Evolutionary conservation across 2,113 vertebrate species (phyloP).

Genomic region (Oenanthe oenanthe): DNA sequence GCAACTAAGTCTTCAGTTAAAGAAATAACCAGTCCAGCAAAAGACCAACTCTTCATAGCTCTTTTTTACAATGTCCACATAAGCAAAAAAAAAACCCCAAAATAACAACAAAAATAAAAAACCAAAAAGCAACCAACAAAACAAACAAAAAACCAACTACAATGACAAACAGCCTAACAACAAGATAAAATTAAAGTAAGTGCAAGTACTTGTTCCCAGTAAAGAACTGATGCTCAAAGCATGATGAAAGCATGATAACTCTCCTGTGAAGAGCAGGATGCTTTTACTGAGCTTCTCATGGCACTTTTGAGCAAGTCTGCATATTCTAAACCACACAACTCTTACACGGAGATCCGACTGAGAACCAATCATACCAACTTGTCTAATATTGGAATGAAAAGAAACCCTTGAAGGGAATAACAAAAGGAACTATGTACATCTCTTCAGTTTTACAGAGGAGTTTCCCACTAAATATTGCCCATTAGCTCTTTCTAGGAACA

Average conservation of each 20-base stretch:
- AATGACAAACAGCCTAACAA: accelerated
- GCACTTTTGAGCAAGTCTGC: background rate
- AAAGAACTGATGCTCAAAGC: background rate
- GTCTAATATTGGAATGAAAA: background rate
- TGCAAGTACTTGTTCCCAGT: background rate
- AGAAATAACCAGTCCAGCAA: background rate
- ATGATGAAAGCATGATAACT: background rate
- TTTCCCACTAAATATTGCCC: background rate
- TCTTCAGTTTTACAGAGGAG: background rate
- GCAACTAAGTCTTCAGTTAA: background rate
- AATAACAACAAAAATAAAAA: too few species aligned
- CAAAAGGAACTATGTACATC: background rate
- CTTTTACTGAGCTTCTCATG: background rate
- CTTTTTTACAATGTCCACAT: background rate
- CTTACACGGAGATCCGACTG: background rate
- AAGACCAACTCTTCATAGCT: background rate
- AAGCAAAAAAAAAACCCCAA: background rate
- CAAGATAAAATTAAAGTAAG: background rate
- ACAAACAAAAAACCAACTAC: too few species aligned
- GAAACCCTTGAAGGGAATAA: background rate
- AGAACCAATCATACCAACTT: background rate
- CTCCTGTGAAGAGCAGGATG: background rate
- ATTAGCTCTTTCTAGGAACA: background rate
- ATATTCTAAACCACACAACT: background rate
- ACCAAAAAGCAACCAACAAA: too few species aligned